phyloP scores from a whole-genome alignment of 2,888 invertebrate species.

The Unio pictorum region DNA sequence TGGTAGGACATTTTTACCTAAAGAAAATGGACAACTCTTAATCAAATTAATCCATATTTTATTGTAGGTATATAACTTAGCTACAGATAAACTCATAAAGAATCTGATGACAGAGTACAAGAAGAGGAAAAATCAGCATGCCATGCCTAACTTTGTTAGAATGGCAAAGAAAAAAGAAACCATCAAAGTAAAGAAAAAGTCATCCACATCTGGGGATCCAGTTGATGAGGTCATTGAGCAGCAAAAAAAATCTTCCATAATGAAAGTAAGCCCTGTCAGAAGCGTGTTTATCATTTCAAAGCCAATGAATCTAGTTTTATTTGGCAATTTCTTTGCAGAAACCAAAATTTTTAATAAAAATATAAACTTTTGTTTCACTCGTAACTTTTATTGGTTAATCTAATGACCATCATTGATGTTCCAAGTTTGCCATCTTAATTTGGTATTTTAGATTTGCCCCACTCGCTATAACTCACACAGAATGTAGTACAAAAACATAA shows the following conservation, averaged over 20 bases:
- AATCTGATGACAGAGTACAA: slow-evolving; percentile 75
- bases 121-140: slow-evolving; percentile 73
- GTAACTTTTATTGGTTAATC: neutral
- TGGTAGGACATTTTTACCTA: no score
- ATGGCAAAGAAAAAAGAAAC: slow-evolving; percentile 32
- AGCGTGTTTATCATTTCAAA: no score
- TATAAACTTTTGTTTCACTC: neutral
- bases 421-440: no score
- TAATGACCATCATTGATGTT: neutral
- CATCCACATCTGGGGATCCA: slow-evolving; percentile 40
- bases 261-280: slow-evolving; percentile 77
- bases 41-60: no score
- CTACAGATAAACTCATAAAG: slow-evolving; percentile 73
- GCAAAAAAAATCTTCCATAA: slow-evolving; percentile 85
- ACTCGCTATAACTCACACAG: no score
- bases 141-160: slow-evolving; percentile 70
- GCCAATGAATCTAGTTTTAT: no score
- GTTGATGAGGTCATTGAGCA: slow-evolving; percentile 77
- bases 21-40: neutral
- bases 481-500: no score
- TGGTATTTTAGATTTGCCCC: no score
- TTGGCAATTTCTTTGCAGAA: no score
- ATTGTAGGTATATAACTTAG: slow-evolving; percentile 69
- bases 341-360: no score
- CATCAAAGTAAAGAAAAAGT: slow-evolving; percentile 23